Percentiles rank a stretch among this genome's conserved stretches.
Conservation (phyloP, 2,888 invertebrate species). For the Heliconius ethilla region DNA sequence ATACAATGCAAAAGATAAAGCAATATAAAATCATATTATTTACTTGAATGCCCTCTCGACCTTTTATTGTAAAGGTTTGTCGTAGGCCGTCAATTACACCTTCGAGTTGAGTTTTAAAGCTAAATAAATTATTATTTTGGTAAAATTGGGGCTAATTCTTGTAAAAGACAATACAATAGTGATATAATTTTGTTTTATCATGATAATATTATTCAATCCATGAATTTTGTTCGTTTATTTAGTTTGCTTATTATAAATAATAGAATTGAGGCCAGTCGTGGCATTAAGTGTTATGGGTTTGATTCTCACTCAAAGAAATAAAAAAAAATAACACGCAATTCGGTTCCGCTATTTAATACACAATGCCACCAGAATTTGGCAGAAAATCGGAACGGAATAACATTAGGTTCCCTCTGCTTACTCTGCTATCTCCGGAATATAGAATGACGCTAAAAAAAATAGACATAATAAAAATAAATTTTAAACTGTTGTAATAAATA, state of each 20-base stretch:
- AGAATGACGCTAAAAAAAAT: no score
- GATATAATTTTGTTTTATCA: not conserved
- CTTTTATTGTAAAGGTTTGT: not conserved
- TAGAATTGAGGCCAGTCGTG: not conserved
- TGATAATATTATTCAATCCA: not conserved
- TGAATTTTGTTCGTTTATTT: not conserved
- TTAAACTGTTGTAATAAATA: no score
- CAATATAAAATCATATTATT: not conserved
- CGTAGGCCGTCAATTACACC: slow-evolving; percentile 6
- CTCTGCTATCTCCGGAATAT: not conserved
- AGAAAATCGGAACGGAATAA: not conserved
- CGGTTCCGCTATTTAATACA: no score
- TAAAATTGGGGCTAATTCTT: not conserved
- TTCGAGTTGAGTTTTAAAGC: slow-evolving; percentile 2
- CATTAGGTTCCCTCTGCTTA: not conserved
- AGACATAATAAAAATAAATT: no score
- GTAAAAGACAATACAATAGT: not conserved
- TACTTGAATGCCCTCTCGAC: not conserved
- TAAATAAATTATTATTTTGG: not conserved
- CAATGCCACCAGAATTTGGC: not conserved
- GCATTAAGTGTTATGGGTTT: no score
- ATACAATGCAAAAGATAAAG: not conserved
- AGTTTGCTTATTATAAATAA: not conserved
- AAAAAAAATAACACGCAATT: not conserved
- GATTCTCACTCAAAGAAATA: no score